These are phyloP conservation scores for Clarias batrachus DNA, from an alignment of 2,113 vertebrate genomes.

Conservation along the genomic window DNA sequence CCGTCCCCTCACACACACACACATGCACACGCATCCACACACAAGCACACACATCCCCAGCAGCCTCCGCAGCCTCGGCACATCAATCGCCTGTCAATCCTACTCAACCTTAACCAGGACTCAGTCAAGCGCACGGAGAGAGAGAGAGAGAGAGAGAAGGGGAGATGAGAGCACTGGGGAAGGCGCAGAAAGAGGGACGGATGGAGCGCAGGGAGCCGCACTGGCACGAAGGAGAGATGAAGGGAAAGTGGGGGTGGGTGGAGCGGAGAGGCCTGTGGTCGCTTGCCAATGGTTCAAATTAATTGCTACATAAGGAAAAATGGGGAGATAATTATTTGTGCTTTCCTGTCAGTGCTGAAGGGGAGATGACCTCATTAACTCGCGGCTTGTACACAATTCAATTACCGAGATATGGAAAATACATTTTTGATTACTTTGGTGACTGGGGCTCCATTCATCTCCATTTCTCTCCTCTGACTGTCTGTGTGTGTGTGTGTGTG, in stretches of 20 bases:
- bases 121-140: conserved; percentile 66
- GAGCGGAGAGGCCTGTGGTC: conserved; percentile 68
- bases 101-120: conserved; percentile 78
- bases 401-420: conserved; percentile 93
- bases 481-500: conserved; percentile 35
- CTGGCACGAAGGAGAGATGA: conserved; percentile 30
- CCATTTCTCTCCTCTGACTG: conserved; percentile 72
- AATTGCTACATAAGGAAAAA: conserved; percentile 95
- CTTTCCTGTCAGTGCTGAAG: conserved; percentile 87
- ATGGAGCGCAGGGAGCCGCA: conserved; percentile 44
- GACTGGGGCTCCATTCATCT: conserved; percentile 84
- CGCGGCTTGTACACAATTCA: conserved; percentile 96
- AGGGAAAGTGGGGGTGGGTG: conserved; percentile 42
- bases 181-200: conserved; percentile 55
- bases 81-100: conserved; percentile 87
- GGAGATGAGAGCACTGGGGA: conserved; percentile 52
- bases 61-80: conserved; percentile 64
- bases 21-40: conserved; percentile 70
- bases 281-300: conserved; percentile 86
- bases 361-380: conserved; percentile 91
- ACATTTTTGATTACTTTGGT: conserved; percentile 93
- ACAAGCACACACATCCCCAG: conserved; percentile 52
- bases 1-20: conserved; percentile 64
- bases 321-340: conserved; percentile 93
- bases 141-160: conserved; percentile 1